A percentile compares a stretch with the other conserved stretches of the same genome.
Evolutionary conservation across 92 coral and sea anemone genomes (phyloP).

Genomic region (Meandrina meandrites): DNA sequence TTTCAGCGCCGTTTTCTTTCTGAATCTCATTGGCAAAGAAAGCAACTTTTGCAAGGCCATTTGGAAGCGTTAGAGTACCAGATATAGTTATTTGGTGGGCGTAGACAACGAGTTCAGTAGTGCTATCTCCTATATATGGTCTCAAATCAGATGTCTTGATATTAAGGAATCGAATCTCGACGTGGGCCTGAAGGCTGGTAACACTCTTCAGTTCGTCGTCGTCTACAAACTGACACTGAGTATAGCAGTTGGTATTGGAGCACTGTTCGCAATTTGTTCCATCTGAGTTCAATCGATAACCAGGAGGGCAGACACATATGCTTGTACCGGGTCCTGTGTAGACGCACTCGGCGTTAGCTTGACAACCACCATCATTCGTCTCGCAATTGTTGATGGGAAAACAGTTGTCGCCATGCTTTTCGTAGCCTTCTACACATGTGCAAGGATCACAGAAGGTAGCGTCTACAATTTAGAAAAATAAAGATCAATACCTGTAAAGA

Average conservation of each 20-base stretch:
- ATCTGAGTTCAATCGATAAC: slow-evolving; percentile 33
- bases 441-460: slow-evolving; percentile 34
- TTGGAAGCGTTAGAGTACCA: slow-evolving; percentile 40
- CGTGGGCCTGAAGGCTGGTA: slow-evolving; percentile 8
- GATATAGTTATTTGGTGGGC: slow-evolving; percentile 47
- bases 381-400: slow-evolving; percentile 67
- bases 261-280: slow-evolving; percentile 46
- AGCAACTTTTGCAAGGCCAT: slow-evolving; percentile 34
- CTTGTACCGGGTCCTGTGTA: slow-evolving; percentile 63
- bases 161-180: slow-evolving; percentile 36
- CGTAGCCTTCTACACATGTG: slow-evolving; percentile 57
- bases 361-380: slow-evolving; percentile 52
- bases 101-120: slow-evolving; percentile 35
- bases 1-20: slow-evolving; percentile 39
- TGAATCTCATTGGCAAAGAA: slow-evolving; percentile 38
- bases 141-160: slow-evolving; percentile 39
- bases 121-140: slow-evolving; percentile 1
- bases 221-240: slow-evolving; percentile 37
- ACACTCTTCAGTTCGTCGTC: slow-evolving; percentile 31
- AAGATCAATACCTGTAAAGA: not conserved
- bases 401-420: slow-evolving; percentile 34
- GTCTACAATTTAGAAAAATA: slow-evolving; percentile 19
- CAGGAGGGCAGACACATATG: slow-evolving; percentile 55
- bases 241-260: slow-evolving; percentile 52
- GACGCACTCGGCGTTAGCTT: slow-evolving; percentile 55